phyloP scores from a whole-genome alignment of 23 tunicate species.

The Diplosoma virens region DNA sequence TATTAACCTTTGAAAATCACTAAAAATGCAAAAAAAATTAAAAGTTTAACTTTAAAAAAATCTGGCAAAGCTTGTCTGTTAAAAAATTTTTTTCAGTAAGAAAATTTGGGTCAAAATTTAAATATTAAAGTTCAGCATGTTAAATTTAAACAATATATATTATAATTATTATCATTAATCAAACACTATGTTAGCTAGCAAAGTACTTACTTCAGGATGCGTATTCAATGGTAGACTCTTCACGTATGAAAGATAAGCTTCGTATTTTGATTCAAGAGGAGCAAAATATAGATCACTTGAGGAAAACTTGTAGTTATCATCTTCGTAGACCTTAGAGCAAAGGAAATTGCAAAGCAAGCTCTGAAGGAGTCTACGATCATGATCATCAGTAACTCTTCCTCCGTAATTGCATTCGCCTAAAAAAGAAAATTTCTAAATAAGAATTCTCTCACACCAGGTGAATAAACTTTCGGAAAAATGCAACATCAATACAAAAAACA shows the following conservation, averaged over 20 bases:
- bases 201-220: slow-evolving; percentile 80
- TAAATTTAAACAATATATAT: no score
- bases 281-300: slow-evolving; percentile 59
- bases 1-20: no score
- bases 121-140: no score
- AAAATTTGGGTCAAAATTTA: no score
- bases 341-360: slow-evolving; percentile 66
- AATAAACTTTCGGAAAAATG: background rate
- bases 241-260: slow-evolving; percentile 55
- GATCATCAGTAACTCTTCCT: slow-evolving; percentile 82
- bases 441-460: no score
- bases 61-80: no score
- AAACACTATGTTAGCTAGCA: no score
- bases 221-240: slow-evolving; percentile 68
- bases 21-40: no score
- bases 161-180: no score
- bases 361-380: slow-evolving; percentile 65
- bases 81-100: no score
- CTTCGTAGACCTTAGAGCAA: slow-evolving; percentile 54
- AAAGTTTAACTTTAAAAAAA: no score
- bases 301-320: slow-evolving; percentile 51
- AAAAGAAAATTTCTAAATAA: background rate
- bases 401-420: slow-evolving; percentile 92
- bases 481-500: no score
- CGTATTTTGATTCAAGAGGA: slow-evolving; percentile 40